Evolutionary conservation across 1,140 invertebrate species (phyloP).

Genomic region (Drosophila ironensis): DNA sequence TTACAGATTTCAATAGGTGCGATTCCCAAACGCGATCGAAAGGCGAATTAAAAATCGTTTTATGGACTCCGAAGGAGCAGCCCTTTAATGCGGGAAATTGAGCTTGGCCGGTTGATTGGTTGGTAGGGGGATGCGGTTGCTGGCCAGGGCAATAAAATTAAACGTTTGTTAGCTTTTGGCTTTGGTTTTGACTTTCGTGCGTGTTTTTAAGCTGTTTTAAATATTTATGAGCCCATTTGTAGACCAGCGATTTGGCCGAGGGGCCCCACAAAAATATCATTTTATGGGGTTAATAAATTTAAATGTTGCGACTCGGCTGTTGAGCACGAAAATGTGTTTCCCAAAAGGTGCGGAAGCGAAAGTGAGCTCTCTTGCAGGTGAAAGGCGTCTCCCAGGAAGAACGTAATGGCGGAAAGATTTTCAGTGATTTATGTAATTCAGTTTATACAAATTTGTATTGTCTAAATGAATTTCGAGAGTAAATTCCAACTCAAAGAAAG

Average conservation of each 20-base stretch:
- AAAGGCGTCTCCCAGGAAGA: slow-evolving; percentile 1
- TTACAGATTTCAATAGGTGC: slow-evolving; percentile 59
- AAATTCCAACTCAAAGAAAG: too few relatives aligned
- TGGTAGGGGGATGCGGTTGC: slow-evolving; percentile 1
- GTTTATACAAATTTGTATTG: neutral
- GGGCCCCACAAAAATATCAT: slow-evolving; percentile 69
- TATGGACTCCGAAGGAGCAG: slow-evolving; percentile 48
- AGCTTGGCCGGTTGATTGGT: neutral
- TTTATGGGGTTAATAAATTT: slow-evolving; percentile 73
- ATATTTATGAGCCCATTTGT: slow-evolving; percentile 77
- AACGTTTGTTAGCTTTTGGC: slow-evolving; percentile 53
- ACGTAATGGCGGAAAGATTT: neutral
- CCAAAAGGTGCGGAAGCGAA: neutral
- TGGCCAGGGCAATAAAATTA: slow-evolving; percentile 65
- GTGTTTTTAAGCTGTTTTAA: slow-evolving; percentile 72
- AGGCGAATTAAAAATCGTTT: slow-evolving; percentile 66
- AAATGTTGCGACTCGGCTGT: slow-evolving; percentile 47
- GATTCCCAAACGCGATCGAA: slow-evolving; percentile 66
- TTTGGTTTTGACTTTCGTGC: slow-evolving; percentile 43
- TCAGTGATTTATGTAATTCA: slow-evolving; percentile 1
- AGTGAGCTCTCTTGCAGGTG: slow-evolving; percentile 4
- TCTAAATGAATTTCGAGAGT: too few relatives aligned
- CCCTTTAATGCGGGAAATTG: neutral
- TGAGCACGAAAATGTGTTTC: slow-evolving; percentile 17
- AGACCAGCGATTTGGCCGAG: slow-evolving; percentile 12